Conservation (phyloP, 2,113 vertebrate species). For the Sclerurus mexicanus region DNA sequence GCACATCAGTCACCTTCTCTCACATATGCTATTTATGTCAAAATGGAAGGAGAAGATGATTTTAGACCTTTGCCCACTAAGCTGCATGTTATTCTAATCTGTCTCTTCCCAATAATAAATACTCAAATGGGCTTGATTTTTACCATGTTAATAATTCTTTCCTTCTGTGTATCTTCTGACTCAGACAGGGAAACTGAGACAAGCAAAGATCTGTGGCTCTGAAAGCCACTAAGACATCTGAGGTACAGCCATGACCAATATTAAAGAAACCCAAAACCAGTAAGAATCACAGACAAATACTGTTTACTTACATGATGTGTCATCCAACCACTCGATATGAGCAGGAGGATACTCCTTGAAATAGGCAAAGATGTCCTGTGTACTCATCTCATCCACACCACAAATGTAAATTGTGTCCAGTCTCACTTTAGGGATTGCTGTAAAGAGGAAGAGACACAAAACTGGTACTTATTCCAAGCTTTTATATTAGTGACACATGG, state of each 20-base stretch:
- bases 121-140: not conserved
- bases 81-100: not conserved
- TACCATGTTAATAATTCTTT: not conserved
- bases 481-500: not conserved
- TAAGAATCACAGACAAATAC: not conserved
- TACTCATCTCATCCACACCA: slow-evolving; percentile 97
- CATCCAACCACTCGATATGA: slow-evolving; percentile 98
- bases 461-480: not conserved
- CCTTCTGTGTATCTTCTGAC: not conserved
- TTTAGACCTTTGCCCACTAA: not conserved
- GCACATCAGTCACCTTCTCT: not conserved
- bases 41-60: not conserved
- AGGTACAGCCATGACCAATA: not conserved
- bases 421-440: slow-evolving; percentile 89
- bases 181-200: not conserved
- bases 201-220: not conserved
- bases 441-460: slow-evolving; percentile 8
- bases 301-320: slow-evolving; percentile 88
- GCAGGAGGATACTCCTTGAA: slow-evolving; percentile 96
- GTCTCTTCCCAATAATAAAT: not conserved
- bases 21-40: not conserved
- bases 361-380: slow-evolving; percentile 92
- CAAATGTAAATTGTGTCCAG: slow-evolving; percentile 89
- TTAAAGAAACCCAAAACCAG: not conserved
- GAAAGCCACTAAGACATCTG: not conserved